These are phyloP conservation scores for Lumbricus terrestris DNA, from an alignment of 2,888 invertebrate genomes.

Conservation along the genomic window DNA sequence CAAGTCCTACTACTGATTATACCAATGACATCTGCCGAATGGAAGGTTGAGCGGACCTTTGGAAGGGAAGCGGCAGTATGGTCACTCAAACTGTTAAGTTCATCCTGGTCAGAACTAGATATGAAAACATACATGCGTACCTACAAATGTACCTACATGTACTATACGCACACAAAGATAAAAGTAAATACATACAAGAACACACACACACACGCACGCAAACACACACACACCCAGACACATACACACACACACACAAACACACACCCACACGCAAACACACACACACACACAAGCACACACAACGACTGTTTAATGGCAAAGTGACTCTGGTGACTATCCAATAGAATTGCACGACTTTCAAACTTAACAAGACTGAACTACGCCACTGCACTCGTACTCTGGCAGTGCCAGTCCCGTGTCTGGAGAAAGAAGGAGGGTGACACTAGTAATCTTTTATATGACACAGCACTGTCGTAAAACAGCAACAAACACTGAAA, in stretches of 20 bases:
- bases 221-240: background rate
- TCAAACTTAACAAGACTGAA: background rate
- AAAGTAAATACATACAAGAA: background rate
- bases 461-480: too few species aligned
- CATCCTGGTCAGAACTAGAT: background rate
- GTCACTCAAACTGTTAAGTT: background rate
- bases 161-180: background rate
- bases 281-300: background rate
- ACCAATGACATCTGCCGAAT: too few species aligned
- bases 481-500: too few species aligned
- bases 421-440: too few species aligned
- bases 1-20: too few species aligned
- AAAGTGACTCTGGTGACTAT: background rate
- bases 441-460: too few species aligned
- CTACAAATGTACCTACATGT: background rate
- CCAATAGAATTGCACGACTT: background rate
- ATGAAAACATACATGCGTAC: background rate
- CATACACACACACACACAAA: background rate
- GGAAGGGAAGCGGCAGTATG: too few species aligned
- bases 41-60: too few species aligned
- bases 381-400: too few species aligned
- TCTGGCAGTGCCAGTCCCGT: too few species aligned
- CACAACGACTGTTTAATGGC: too few species aligned
- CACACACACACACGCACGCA: background rate
- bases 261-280: too few species aligned